These are phyloP conservation scores for Spinibarbus caldwelli DNA, from an alignment of 2,797 vertebrate genomes.

Conservation along the genomic window DNA sequence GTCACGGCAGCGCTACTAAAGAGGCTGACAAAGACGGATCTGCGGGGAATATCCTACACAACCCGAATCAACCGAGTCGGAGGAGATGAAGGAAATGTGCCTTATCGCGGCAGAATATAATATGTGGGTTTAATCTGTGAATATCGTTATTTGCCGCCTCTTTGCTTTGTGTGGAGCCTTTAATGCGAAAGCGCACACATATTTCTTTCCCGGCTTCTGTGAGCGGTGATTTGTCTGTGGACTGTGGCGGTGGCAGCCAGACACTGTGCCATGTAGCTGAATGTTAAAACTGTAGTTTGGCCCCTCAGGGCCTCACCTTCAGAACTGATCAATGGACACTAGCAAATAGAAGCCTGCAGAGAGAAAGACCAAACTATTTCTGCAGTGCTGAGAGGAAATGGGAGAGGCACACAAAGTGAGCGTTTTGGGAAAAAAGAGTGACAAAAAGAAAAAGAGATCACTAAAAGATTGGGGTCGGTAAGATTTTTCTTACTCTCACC, in stretches of 20 bases:
- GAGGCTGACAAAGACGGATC: conserved; percentile 35
- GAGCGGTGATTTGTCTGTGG: conserved; percentile 31
- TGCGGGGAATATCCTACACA: not conserved
- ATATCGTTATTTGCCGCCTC: not conserved
- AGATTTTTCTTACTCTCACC: not conserved
- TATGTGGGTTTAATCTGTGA: conserved; percentile 8
- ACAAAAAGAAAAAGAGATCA: not conserved
- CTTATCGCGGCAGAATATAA: conserved; percentile 3
- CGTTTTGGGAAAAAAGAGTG: not conserved
- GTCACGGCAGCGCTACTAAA: conserved; percentile 15
- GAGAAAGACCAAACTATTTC: conserved; percentile 24
- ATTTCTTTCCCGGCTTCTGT: not conserved
- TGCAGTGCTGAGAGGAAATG: conserved; percentile 22
- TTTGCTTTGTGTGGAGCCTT: conserved; percentile 7
- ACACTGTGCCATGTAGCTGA: conserved; percentile 41
- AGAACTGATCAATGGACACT: conserved; percentile 45
- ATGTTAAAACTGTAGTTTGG: conserved; percentile 38
- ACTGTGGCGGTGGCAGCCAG: conserved; percentile 33
- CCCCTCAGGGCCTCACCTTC: conserved; percentile 45
- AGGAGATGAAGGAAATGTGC: conserved; percentile 14
- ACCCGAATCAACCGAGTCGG: conserved; percentile 13
- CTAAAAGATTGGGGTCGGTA: not conserved
- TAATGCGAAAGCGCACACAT: not conserved
- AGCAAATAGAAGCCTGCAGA: conserved; percentile 11
- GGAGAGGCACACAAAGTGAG: not conserved